Conservation (phyloP, 2,888 invertebrate species). For the Drosophila barbarae region DNA sequence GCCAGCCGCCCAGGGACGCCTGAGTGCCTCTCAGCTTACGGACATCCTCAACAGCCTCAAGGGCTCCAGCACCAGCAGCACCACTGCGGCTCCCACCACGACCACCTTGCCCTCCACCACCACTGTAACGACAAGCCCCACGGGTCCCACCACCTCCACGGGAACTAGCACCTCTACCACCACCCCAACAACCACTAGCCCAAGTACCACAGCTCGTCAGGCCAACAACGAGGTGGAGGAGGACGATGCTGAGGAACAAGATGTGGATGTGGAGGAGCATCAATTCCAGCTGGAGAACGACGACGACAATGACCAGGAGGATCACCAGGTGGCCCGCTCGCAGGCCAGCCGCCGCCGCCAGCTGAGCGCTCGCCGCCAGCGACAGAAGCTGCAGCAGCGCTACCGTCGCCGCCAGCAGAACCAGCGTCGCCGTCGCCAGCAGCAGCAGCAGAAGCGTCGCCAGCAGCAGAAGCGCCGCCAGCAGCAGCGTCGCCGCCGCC, state of each 20-base stretch:
- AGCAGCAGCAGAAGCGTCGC: constrained; percentile 47
- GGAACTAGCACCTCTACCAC: constrained; percentile 3
- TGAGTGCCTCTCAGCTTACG: constrained; percentile 46
- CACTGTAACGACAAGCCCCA: neutral
- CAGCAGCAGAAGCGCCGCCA: constrained; percentile 48
- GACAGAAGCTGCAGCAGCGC: constrained; percentile 36
- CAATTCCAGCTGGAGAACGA: constrained; percentile 29
- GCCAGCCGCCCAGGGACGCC: constrained; percentile 53
- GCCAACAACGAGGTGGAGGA: constrained; percentile 17
- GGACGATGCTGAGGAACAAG: constrained; percentile 34
- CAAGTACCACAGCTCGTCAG: neutral
- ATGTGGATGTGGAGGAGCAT: constrained; percentile 15
- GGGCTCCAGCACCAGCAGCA: constrained; percentile 20
- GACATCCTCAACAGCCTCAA: constrained; percentile 45
- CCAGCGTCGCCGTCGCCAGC: constrained; percentile 44
- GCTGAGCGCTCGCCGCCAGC: constrained; percentile 40
- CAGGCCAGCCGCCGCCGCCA: constrained; percentile 36
- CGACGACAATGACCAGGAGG: constrained; percentile 29
- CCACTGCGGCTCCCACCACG: constrained; percentile 9
- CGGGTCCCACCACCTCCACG: constrained; percentile 8
- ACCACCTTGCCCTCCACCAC: neutral
- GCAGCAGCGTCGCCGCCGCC: constrained; percentile 46
- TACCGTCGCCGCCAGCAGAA: constrained; percentile 37
- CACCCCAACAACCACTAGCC: neutral
- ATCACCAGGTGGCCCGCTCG: constrained; percentile 15